Percentiles rank a stretch among this genome's conserved stretches.
phyloP scores from a whole-genome alignment of 2,113 vertebrate species.

The Agapornis roseicollis region DNA sequence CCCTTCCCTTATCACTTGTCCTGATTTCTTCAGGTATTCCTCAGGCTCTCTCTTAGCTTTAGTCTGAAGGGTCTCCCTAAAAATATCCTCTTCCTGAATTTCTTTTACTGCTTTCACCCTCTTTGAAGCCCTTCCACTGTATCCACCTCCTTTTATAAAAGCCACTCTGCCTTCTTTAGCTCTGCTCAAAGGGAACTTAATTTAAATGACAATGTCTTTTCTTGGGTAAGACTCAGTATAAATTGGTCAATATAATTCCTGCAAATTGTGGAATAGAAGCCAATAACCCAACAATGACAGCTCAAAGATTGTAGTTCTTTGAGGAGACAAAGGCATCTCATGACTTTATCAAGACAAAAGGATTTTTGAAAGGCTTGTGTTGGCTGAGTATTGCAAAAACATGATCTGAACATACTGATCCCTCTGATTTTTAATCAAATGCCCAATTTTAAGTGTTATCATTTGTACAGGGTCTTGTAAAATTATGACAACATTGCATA shows the following conservation, averaged over 20 bases:
- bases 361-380: neutral
- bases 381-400: neutral
- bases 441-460: neutral
- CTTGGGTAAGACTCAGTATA: neutral
- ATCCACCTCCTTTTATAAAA: neutral
- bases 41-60: neutral
- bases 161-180: neutral
- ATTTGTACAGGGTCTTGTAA: neutral
- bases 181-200: neutral
- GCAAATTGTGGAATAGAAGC: neutral
- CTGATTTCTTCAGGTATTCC: neutral
- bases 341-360: neutral
- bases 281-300: neutral
- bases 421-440: neutral
- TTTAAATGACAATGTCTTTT: neutral
- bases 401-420: neutral
- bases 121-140: neutral
- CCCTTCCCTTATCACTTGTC: neutral
- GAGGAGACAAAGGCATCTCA: neutral
- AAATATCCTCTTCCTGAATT: conserved; percentile 7
- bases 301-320: neutral
- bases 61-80: neutral
- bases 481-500: neutral
- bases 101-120: neutral
- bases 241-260: neutral